Percentiles rank a stretch among this genome's conserved stretches.
Evolutionary conservation across 2,797 vertebrate genomes (phyloP).

Genomic region (Pelodytes ibericus): DNA sequence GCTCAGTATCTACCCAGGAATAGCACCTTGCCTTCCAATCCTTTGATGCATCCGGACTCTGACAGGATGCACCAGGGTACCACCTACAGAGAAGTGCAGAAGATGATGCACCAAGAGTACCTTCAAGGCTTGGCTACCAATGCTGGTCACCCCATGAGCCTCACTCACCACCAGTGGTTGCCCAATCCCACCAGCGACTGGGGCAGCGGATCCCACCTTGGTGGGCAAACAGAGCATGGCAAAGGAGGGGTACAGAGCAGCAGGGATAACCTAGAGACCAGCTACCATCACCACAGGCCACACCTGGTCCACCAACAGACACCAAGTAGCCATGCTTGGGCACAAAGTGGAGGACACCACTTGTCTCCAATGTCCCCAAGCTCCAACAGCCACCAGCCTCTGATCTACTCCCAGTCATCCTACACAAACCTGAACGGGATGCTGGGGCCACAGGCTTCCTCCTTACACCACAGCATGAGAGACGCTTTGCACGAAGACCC

Average conservation of each 20-base stretch:
- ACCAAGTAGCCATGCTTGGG: constrained; percentile 84
- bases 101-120: constrained; percentile 99
- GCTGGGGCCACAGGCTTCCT: constrained; percentile 86
- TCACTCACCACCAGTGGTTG: constrained; percentile 95
- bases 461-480: constrained; percentile 91
- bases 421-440: constrained; percentile 91
- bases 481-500: constrained; percentile 89
- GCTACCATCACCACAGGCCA: constrained; percentile 86
- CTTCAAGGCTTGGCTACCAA: constrained; percentile 90
- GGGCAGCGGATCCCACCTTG: constrained; percentile 83
- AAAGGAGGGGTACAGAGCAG: constrained; percentile 79
- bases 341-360: constrained; percentile 87
- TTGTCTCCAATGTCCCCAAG: constrained; percentile 89
- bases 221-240: constrained; percentile 81
- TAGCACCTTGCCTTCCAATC: constrained; percentile 88
- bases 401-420: constrained; percentile 92
- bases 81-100: constrained; percentile 97
- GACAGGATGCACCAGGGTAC: constrained; percentile 94
- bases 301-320: constrained; percentile 93
- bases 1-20: constrained; percentile 94
- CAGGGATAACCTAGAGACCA: constrained; percentile 82
- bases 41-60: constrained; percentile 93
- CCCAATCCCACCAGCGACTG: constrained; percentile 90
- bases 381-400: constrained; percentile 87
- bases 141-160: constrained; percentile 92